phyloP scores from a whole-genome alignment of 2,888 invertebrate species.

The Ametastegia equiseti region DNA sequence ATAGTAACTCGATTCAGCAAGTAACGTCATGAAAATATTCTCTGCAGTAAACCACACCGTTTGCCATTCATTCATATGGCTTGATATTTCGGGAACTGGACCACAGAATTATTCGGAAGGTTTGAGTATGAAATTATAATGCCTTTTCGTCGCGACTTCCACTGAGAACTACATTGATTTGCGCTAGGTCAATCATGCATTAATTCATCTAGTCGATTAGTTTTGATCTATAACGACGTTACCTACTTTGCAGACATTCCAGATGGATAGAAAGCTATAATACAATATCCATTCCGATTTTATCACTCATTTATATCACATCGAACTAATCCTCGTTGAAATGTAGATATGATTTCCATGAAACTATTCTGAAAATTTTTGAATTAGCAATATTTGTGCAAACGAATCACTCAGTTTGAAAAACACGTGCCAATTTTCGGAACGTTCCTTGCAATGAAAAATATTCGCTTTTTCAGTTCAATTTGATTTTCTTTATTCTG shows the following conservation, averaged over 20 bases:
- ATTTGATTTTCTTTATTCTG: too few relatives aligned
- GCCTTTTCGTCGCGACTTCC: not conserved
- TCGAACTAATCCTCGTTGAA: not conserved
- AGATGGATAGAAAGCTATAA: not conserved
- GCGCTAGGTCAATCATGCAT: not conserved
- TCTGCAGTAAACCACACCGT: too few relatives aligned
- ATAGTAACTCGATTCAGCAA: not conserved
- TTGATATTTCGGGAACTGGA: not conserved
- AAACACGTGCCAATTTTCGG: not conserved
- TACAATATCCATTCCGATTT: not conserved
- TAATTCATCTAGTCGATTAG: not conserved
- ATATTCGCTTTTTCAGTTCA: too few relatives aligned
- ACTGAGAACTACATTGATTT: not conserved
- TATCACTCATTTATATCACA: not conserved
- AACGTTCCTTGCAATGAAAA: too few relatives aligned
- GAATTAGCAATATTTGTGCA: too few relatives aligned
- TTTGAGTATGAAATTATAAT: not conserved
- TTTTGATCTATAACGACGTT: not conserved
- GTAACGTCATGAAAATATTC: not conserved
- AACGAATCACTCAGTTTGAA: too few relatives aligned
- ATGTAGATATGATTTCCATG: too few relatives aligned
- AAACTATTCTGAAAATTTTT: too few relatives aligned
- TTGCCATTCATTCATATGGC: not conserved
- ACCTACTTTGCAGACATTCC: not conserved
- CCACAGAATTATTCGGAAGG: not conserved